Evolutionary conservation across 1,140 invertebrate genomes (phyloP), one percentile per base, ranked within the genome.

Genomic region (Drosophila tani): DNA sequence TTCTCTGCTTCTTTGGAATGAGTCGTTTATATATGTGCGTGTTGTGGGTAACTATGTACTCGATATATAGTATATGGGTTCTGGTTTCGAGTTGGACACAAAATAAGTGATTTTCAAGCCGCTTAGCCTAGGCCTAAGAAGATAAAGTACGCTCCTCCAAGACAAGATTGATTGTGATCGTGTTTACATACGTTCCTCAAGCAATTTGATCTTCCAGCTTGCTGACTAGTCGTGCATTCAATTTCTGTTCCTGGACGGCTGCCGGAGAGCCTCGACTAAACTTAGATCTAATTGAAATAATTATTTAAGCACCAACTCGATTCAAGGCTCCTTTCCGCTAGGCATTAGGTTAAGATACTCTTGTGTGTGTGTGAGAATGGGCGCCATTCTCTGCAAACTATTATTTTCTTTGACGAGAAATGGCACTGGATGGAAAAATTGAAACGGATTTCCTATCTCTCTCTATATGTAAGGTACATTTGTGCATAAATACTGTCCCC

Each of bases 1-100:
- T 90, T 86, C 81, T 86, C 81, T 86, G 82, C 70, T 90, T 90
- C 91, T 92, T 92, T 92, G 91, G 91, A 92, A 92, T 92, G 91
- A 92, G 83, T 91, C 87, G 91, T 92, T 77, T 87, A 84, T 86
- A 67, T 78, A 56, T 87, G 65, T 79, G 70, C 62, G 24, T 80
- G 49, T 55, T 73, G 24, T 63, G 40, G 17, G 32, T 59, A 9
- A 21, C 53, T 40, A 55, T 70, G 41, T 35, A 38, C 65, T 74
- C 58, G 41, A 59, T 76, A 50, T 51, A 40, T 43, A 12, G 40
- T 24, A 24, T 41, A 7, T 49, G 65, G 58, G 14, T 35, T 68
- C 73, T 80, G 63, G 38, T 46, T 53, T 45, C 14, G n/a, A 32
- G 40, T 29, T 55, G 40, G 73, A 50, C 68, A 17, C 64, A 46